These are phyloP conservation scores for Thyatira batis DNA, from an alignment of 2,888 invertebrate species.

Conservation along the genomic window DNA sequence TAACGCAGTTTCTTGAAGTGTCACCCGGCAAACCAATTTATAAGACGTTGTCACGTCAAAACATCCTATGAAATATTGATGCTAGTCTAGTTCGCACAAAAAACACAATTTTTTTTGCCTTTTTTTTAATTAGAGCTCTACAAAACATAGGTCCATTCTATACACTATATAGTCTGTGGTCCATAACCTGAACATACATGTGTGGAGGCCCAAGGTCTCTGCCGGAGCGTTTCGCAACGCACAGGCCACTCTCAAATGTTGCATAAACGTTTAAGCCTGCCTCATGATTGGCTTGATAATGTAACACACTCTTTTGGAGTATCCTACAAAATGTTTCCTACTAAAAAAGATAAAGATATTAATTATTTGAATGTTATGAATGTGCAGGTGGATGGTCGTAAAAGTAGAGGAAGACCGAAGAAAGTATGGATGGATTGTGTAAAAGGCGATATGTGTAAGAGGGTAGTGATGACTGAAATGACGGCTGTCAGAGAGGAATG, in stretches of 20 bases:
- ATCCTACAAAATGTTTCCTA: neutral
- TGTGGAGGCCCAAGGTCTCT: conserved; percentile 45
- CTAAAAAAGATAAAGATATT: neutral
- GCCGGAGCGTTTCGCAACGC: conserved; percentile 43
- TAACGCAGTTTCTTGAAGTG: too few relatives aligned
- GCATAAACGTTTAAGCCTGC: conserved; percentile 30
- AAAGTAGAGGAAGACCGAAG: too few relatives aligned
- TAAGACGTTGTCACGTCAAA: too few relatives aligned
- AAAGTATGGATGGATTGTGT: too few relatives aligned
- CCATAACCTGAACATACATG: conserved; percentile 19
- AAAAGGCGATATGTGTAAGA: too few relatives aligned
- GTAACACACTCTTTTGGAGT: neutral
- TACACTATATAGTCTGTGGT: neutral
- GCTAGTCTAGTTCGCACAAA: too few relatives aligned
- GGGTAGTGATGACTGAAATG: too few relatives aligned
- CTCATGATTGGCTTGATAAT: neutral
- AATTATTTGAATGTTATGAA: too few relatives aligned
- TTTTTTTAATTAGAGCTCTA: neutral
- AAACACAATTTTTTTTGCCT: neutral
- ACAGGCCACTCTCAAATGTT: conserved; percentile 37
- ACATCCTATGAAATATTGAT: too few relatives aligned
- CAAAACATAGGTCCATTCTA: neutral
- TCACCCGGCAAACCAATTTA: too few relatives aligned
- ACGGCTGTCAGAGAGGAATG: too few relatives aligned
- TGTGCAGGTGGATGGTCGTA: too few relatives aligned